Evolutionary conservation across 64 coral and sea anemone genomes (phyloP).

Genomic region (Orbicella faveolata): DNA sequence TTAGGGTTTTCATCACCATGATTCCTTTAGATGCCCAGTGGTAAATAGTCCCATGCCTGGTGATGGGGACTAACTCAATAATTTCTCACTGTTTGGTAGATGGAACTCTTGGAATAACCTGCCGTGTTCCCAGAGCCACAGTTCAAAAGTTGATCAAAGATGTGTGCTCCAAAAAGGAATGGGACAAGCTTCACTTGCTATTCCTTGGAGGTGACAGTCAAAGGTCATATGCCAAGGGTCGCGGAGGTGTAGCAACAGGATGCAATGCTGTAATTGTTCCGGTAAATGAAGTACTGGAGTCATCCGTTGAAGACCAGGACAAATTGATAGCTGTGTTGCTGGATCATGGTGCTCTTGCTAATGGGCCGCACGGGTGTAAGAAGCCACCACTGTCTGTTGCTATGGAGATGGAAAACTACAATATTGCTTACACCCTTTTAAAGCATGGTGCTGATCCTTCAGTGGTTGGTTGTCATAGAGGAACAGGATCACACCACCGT

Average conservation of each 20-base stretch:
- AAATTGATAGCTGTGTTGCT: conserved; percentile 55
- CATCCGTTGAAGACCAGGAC: conserved; percentile 14
- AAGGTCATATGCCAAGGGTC: conserved; percentile 39
- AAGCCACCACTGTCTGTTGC: conserved; percentile 57
- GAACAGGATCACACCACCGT: conserved; percentile 21
- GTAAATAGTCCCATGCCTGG: no score
- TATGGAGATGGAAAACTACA: conserved; percentile 47
- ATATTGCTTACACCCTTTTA: conserved; percentile 41
- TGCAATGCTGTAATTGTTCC: conserved; percentile 46
- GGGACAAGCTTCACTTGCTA: conserved; percentile 59
- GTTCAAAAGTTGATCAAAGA: conserved; percentile 55
- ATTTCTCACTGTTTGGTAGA: background rate
- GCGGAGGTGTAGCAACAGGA: conserved; percentile 68
- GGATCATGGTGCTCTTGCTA: conserved; percentile 67
- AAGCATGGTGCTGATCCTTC: conserved; percentile 64
- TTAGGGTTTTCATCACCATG: no score
- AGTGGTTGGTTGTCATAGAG: conserved; percentile 24
- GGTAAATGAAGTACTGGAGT: conserved; percentile 35
- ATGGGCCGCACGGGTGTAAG: conserved; percentile 56
- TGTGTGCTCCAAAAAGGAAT: conserved; percentile 42
- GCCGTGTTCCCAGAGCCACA: conserved; percentile 27
- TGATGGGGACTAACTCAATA: no score
- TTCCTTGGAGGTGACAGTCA: conserved; percentile 68
- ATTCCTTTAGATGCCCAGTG: no score
- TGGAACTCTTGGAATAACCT: conserved; percentile 27